Evolutionary conservation across 2,797 vertebrate species (phyloP), one percentile per base, ranked within the genome.

Genomic region (Potorous gilbertii): DNA sequence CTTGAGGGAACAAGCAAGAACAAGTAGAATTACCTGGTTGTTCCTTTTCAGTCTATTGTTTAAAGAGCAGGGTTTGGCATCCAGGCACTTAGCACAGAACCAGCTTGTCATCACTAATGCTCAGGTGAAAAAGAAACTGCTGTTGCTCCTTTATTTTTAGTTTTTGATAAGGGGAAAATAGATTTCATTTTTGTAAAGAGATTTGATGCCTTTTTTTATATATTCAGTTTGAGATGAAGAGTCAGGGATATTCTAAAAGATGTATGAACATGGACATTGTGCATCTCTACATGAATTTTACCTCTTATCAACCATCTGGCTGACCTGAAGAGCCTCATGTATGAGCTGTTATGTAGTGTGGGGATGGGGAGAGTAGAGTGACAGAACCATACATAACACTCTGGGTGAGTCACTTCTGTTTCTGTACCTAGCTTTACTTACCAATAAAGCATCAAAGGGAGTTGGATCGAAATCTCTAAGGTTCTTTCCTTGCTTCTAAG

Each of bases 381-480:
- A 16, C 62, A 62, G 8, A 14, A 21, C n/a, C 5, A 5, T 74
- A 12, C 34, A 24, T 81, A 46, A 81, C 91, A 92, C 90, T 50
- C 3, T 0, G 92, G 87, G 55, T 87, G 56, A 94, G 59, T 95
- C 50, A 54, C 2, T 1, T 94, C 94, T 27, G 89, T 74, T 94
- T 93, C 92, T 92, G 94, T 94, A 46, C 95, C 90, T 90, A 92
- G 74, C 5, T 62, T 92, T 81, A 54, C 81, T 92, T 92, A 74
- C 90, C 56, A 94, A 10, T 90, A 92, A 96, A 66, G 21, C 50
- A 12, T 10, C 93, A 74, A 96, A 55, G 94, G 55, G 74, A 46
- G 21, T 46, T 81, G 3, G 9, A 81, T 81, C 46, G 18, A 46
- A 81, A 27, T 81, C 74, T 81, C 40, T 81, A 46, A 81, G n/a